Percentiles rank a stretch among this genome's conserved stretches.
phyloP scores from a whole-genome alignment of 1,140 invertebrate genomes.

The Melanaphis sacchari region DNA sequence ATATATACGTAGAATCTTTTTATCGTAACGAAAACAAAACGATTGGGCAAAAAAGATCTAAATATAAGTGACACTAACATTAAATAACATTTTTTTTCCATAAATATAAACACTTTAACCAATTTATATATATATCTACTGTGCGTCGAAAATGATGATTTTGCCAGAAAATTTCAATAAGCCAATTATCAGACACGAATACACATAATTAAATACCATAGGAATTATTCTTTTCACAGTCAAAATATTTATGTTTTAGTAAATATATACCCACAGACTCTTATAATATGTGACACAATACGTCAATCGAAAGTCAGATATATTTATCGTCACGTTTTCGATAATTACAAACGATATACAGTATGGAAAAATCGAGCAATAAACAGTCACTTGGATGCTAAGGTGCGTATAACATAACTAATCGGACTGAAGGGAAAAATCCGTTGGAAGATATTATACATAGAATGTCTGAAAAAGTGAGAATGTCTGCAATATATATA shows the following conservation, averaged over 20 bases:
- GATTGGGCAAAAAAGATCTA: conserved; percentile 24
- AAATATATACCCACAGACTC: not conserved
- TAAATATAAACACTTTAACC: not conserved
- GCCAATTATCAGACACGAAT: not conserved
- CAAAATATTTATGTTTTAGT: not conserved
- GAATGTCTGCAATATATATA: not conserved
- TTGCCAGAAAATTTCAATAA: not conserved
- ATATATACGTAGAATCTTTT: conserved; percentile 5
- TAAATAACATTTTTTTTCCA: conserved; percentile 40
- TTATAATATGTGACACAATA: not conserved
- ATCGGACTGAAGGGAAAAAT: not conserved
- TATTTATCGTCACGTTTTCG: not conserved
- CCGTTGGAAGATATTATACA: not conserved
- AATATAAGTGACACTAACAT: conserved; percentile 29
- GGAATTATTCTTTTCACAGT: not conserved
- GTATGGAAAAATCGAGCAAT: not conserved
- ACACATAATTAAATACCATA: not conserved
- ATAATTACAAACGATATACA: not conserved
- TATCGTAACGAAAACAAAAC: conserved; percentile 38
- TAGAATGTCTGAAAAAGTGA: not conserved
- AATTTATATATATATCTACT: not conserved
- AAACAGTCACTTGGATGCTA: not conserved
- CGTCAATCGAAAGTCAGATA: no score
- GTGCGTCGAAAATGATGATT: not conserved
- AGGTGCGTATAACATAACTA: no score